phyloP scores from a whole-genome alignment of 2,888 invertebrate genomes.

The Drosophila pseudotakahashii region DNA sequence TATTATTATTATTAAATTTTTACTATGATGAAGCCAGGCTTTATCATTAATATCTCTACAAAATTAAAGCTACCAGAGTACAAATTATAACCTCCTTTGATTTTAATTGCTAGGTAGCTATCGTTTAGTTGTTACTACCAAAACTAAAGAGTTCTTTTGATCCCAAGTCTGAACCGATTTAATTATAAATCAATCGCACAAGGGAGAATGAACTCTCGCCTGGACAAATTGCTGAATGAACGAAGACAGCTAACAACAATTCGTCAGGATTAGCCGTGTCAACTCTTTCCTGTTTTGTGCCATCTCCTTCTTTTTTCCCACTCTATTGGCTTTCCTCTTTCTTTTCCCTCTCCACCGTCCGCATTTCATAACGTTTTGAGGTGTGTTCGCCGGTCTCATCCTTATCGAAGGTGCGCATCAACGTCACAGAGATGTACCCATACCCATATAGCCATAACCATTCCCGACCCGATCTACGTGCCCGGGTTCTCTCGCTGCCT shows the following conservation, averaged over 20 bases:
- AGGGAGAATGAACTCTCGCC: not conserved
- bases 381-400: slow-evolving; percentile 63
- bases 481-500: slow-evolving; percentile 52
- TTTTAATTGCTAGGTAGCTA: not conserved
- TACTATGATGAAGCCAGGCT: not conserved
- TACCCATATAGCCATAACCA: slow-evolving; percentile 41
- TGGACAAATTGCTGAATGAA: slow-evolving; percentile 16
- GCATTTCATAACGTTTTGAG: slow-evolving; percentile 51
- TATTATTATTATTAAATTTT: not conserved
- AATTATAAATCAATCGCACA: slow-evolving; percentile 1
- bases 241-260: slow-evolving; percentile 40
- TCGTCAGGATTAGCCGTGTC: slow-evolving; percentile 61
- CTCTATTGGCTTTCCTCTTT: slow-evolving; percentile 19
- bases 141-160: not conserved
- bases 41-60: not conserved
- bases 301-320: slow-evolving; percentile 4
- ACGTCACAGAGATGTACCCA: slow-evolving; percentile 61
- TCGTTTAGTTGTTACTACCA: not conserved
- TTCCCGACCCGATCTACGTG: slow-evolving; percentile 59
- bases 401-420: slow-evolving; percentile 79
- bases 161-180: not conserved
- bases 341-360: not conserved
- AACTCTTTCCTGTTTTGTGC: slow-evolving; percentile 36
- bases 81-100: not conserved
- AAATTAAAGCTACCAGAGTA: too few species aligned